Base-by-base conservation (phyloP, 2,888 invertebrate genomes). In the Pammene aurita region DNA sequence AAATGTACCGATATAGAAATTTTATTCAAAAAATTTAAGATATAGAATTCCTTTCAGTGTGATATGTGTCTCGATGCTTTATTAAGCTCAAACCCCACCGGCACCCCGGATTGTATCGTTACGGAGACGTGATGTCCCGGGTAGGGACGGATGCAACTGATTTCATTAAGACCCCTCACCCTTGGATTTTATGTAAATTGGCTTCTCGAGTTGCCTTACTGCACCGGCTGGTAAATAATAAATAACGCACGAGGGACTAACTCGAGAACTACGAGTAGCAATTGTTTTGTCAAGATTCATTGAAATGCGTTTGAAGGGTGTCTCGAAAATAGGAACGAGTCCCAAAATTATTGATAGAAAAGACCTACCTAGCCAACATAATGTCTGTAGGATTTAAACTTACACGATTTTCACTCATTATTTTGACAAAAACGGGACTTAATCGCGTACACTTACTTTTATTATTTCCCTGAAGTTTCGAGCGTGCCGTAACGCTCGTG, bases 101-200 rank as follows among this genome's bases (percentile, higher is more conserved):
- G 11, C 54, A 54, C 34, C 7, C 18, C n/a, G 54, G 54, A 54
- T 54, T 54, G 34, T 54, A 2, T n/a, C 54, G 16, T 16, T 44
- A 9, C 42, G n/a, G 42, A 57, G 42, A 26, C 57, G 42, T 44
- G 1, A 7, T 7, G 16, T 9, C 1, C 9, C 6, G 18, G 41
- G 26, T 26, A 26, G 26, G 42, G 44, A 38, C 42, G 35, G 46
- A 50, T 63, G 68, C 67, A 62, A 42, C 68, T 58, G 63, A 68
- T 68, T 68, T 63, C 63, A 68, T 68, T 58, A 68, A 67, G n/a
- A 14, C 42, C 68, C 67, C 68, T 68, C 68, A 5, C 63, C 63
- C 68, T 52, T 46, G 63, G 52, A 57, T 57, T 68, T 63, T 68
- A 68, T 68, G 63, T 68, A 63, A 46, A 68, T 68, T 57, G 52